Percentiles rank a stretch among this genome's conserved stretches.
Evolutionary conservation across 35 echinoderm and acorn worm genomes (phyloP).

Genomic region (Apostichopus japonicus): DNA sequence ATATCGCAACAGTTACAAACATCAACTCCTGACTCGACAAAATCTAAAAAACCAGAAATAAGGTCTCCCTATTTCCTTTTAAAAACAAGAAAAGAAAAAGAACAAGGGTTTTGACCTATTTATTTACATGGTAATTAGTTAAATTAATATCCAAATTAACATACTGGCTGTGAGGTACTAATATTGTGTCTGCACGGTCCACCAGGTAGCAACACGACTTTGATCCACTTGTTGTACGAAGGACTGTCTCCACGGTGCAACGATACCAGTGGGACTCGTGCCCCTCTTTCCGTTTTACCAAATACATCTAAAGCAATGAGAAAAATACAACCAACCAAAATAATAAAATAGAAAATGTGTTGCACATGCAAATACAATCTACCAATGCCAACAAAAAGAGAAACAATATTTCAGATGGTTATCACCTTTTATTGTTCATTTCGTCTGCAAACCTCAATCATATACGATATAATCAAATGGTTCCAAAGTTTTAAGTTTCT

Average conservation of each 20-base stretch:
- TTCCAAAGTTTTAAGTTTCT: no score
- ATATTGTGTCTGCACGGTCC: conserved; percentile 67
- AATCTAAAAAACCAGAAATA: neutral
- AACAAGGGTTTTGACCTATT: neutral
- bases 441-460: no score
- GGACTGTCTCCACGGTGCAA: conserved; percentile 2
- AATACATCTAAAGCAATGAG: conserved; percentile 1
- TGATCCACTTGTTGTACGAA: neutral
- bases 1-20: neutral
- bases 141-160: neutral
- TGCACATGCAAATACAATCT: neutral
- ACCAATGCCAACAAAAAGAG: neutral
- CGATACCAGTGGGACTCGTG: conserved; percentile 50
- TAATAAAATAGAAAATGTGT: neutral
- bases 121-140: neutral
- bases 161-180: conserved; percentile 64
- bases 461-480: no score
- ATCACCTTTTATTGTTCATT: no score
- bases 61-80: neutral
- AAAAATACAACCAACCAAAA: neutral
- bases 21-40: neutral
- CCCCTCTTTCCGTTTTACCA: conserved; percentile 16
- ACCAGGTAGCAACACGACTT: conserved; percentile 66
- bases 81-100: neutral
- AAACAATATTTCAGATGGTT: no score